Evolutionary conservation across 1,140 invertebrate species (phyloP), one percentile per base, ranked within the genome.

Genomic region (Drosophila kurseongensis): DNA sequence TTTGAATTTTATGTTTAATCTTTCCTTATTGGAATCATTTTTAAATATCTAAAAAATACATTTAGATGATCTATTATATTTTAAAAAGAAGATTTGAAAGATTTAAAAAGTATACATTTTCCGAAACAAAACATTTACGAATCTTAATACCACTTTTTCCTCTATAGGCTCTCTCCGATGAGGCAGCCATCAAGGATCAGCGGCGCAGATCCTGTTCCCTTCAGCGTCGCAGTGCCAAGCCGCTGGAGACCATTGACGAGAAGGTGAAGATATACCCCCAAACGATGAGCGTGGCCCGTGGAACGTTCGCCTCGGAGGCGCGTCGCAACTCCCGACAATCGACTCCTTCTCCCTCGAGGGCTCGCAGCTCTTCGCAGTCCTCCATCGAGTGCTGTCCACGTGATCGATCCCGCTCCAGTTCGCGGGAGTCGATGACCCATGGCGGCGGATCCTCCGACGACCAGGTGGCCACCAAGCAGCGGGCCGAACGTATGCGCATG

Each of bases 241-340:
- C 91, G 0, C 63, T 92, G 29, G 91, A 92, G 51, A 92, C 91
- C 32, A 92, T 92, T 27, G 90, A 92, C 36, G 91, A 92, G 58
- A 90, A 86, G 51, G 71, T 72, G 2, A 90, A 90, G 52, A 40
- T 68, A 0, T 57, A 65, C 23, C 71, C 62, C 1, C 89, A 76
- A 4, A 29, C 72, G 1, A 52, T 81, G 18, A 78, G 65, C 29
- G 91, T 92, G 32, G 67, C 84, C 5, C 91, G 91, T 4, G 69
- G 79, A 27, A 91, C 84, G 0, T 86, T 89, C 8, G 75, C 90
- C 38, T 91, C 90, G 23, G 91, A 90, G 66, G 90, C 91, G 2
- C 85, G 85, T 9, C 81, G 88, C 13, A 81, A 83, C 14, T 82
- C 90, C 18, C 72, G 86, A 0, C 78, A 85, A 10, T 81, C 83